Base-by-base conservation (phyloP, 2,888 invertebrate species). In the Nowickia ferox region DNA sequence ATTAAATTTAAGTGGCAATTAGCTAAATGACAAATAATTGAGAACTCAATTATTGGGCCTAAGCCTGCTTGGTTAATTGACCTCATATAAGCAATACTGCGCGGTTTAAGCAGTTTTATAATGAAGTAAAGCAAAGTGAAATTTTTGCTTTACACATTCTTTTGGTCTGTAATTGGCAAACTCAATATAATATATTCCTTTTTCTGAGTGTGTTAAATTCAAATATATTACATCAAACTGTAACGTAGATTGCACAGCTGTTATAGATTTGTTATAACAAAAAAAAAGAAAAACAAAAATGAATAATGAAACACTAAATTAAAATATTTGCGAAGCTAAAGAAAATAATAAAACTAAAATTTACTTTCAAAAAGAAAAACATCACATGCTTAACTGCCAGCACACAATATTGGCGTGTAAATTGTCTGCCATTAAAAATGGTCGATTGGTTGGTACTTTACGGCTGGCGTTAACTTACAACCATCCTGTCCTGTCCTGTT, bases 331-430 rank as follows among this genome's bases (percentile, higher is more conserved):
- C 22, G 13, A 66, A 48, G 30, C 11, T 11, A 40, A 15, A 68
- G 9, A 40, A 51, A 51, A 51, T 40, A n/a, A n/a, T 11, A 61
- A 15, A 61, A 63, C 11, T 48, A 74, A 48, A 77, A 77, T 59
- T 78, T 22, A 69, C 46, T 71, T 53, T 40, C 68, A 30, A 5
- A 30, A 30, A 5, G 6, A 51, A 42, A 51, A 19, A 19, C 30
- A 63, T 61, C 19, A 44, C 30, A 61, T 55, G 17, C 19, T 61
- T 53, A 69, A 76, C 38, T 30, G 15, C n/a, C 1, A 30, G 22
- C 44, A 30, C 61, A 71, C 61, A 71, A 38, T 75, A 69, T 79
- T 69, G 84, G 53, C 80, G 80, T 84, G 80, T 66, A 81, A 72
- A 77, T 53, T 55, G 63, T 72, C 44, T 68, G 72, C 55, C 44